Base-by-base conservation (phyloP, 2,888 invertebrate species). In the Galeopsomyia nigrocyanea region DNA sequence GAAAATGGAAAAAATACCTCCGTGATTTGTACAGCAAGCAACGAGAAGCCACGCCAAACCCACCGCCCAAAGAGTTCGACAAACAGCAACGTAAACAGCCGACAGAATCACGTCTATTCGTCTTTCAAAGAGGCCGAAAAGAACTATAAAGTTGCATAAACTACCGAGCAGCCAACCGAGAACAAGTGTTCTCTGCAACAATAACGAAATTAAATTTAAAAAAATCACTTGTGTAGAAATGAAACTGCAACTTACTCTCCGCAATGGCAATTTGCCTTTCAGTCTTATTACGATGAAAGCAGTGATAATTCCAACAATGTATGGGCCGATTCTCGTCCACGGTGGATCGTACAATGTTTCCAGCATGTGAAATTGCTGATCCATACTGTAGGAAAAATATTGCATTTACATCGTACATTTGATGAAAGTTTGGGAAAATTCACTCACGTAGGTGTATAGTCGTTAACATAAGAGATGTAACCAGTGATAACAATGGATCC, bases 21-120 rank as follows among this genome's bases (percentile, higher is more conserved):
- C 89, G 66, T 90, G 87, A 3, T 89, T 88, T 1, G 89, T 89
- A 39, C 87, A 87, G 78, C 90, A 90, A 56, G 90, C 90, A 16
- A 89, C 82, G 39, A 90, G 82, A 76, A 90, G 81, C 90, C 91
- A 91, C 51, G 88, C 88, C 6, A 90, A 80, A 5, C 89, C 88
- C 22, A 89, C 71, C 2, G 88, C 89, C 88, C 90, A 90, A 19
- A 87, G 81, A 0, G 89, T 85, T 56, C 90, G 87, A 3, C 89
- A 88, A 7, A 89, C 71, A 0, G 88, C 88, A 53, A 88, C 87
- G 70, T 90, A 87, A 13, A 89, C 75, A 0, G 89, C 88, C 7
- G 89, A 86, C 53, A 86, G 77, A 10, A 88, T 70, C 0, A 88
- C 81, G 0, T 89, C 85, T 75, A 90, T 80, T 70, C 88, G 84